These are phyloP conservation scores for Pseudococcus jackbeardsleyi DNA, from an alignment of 2,888 invertebrate genomes.

Conservation along the genomic window DNA sequence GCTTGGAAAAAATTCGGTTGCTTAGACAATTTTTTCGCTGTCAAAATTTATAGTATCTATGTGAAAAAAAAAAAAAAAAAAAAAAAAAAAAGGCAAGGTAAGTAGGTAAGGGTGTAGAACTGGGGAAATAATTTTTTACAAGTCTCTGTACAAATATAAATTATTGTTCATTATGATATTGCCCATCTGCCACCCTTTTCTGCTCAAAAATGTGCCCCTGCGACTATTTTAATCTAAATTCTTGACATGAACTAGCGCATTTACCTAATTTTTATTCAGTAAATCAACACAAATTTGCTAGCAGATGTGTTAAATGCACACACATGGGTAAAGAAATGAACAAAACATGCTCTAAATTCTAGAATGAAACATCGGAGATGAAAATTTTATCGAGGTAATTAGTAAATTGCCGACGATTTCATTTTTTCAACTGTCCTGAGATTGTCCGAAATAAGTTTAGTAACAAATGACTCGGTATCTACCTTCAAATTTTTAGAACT, in stretches of 20 bases:
- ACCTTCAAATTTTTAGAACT: no score
- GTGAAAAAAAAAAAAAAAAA: neutral
- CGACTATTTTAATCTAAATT: slow-evolving; percentile 17
- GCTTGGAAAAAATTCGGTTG: slow-evolving; percentile 18
- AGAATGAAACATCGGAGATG: neutral
- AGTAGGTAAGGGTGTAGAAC: neutral
- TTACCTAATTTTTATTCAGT: neutral
- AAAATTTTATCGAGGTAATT: neutral
- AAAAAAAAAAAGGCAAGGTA: neutral
- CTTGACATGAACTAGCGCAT: neutral
- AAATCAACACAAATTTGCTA: neutral
- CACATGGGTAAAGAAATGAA: neutral
- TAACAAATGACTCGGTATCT: no score
- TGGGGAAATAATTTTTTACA: neutral
- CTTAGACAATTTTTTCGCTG: slow-evolving; percentile 2
- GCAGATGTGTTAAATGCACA: neutral
- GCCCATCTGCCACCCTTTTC: neutral
- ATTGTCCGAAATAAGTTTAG: no score
- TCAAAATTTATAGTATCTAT: neutral
- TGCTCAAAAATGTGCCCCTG: neutral
- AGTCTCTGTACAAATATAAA: neutral
- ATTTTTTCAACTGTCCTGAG: neutral
- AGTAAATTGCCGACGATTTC: neutral
- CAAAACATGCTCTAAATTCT: neutral
- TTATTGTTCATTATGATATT: neutral